Evolutionary conservation across 2,797 vertebrate genomes (phyloP).

Genomic region (Sebastes reedi): DNA sequence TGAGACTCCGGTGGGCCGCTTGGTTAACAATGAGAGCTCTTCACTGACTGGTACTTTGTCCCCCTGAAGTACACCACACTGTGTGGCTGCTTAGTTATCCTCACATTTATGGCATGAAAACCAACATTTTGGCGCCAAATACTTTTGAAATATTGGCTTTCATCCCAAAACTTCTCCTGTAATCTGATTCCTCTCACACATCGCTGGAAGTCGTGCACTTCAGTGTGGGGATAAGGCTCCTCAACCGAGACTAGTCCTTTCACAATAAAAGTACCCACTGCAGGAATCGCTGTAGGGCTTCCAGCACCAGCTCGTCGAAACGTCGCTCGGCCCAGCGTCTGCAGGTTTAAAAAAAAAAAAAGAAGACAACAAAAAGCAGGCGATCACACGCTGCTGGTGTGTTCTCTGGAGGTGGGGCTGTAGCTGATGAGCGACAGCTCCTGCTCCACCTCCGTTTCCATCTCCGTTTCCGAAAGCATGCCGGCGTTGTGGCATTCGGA

Average conservation of each 20-base stretch:
- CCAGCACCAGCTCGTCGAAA: background rate
- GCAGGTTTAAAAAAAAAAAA: background rate
- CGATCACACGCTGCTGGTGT: conserved; percentile 92
- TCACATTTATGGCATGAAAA: conserved; percentile 4
- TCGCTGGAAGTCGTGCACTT: background rate
- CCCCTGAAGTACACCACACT: background rate
- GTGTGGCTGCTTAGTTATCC: background rate
- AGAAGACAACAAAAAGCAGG: background rate
- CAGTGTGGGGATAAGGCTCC: conserved; percentile 11
- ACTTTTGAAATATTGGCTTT: conserved; percentile 17
- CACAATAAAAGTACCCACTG: background rate
- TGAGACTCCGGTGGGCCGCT: conserved; percentile 7
- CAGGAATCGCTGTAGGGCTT: background rate
- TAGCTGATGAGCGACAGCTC: conserved; percentile 87
- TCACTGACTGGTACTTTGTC: background rate
- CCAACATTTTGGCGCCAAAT: conserved; percentile 10
- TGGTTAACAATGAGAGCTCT: conserved; percentile 7
- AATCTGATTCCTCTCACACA: background rate
- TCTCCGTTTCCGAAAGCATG: conserved; percentile 56
- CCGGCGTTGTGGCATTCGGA: conserved; percentile 52
- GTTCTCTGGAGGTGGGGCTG: conserved; percentile 82
- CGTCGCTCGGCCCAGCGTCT: conserved; percentile 1
- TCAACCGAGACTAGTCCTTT: background rate
- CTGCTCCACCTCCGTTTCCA: conserved; percentile 68
- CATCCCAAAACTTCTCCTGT: background rate